Evolutionary conservation across 1,140 invertebrate species (phyloP), one percentile per base, ranked within the genome.

Genomic region (Orchesella cincta): DNA sequence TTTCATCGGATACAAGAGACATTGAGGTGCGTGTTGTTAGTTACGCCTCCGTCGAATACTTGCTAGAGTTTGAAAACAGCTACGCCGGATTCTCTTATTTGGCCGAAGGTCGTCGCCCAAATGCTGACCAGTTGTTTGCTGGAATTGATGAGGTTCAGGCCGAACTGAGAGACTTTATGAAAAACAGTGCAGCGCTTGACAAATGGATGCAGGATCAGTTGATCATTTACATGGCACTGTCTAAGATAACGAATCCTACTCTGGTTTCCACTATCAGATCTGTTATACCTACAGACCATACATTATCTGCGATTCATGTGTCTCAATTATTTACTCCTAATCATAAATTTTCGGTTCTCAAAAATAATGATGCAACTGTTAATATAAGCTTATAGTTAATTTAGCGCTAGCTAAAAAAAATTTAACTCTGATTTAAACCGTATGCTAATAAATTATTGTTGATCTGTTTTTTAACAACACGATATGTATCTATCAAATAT

Each of bases 171-270:
- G 28, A 20, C 5, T 81, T 79, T 74, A 18, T 76, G 29, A 31
- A 62, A 1, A 78, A 78, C 23, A 18, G 39, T 26, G 64, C 57
- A 26, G 75, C 76, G 14, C 74, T 80, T 3, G 81, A 81, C 74
- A 20, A 28, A 8, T 81, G 74, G 54, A 71, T 81, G 73, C 78
- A 79, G 54, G 81, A 81, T 54, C 81, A 81, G 67, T 64, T 81
- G n/a, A 81, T 81, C 16, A 76, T 81, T 33, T 81, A 81, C 36
- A 81, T 80, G 81, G 52, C 73, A 14, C 72, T 81, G n/a, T 78
- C 81, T 0, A 81, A 81, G 36, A 62, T 74, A 1, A n/a, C 36
- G 3, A 64, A 78, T 70, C 62, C 75, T 28, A 75, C 74, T 18
- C 18, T 34, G 8, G 35, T 77, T 20, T 73, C 23, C 35, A 75